Evolutionary conservation across 2,797 vertebrate genomes (phyloP).

Genomic region (Tympanoctomys barrerae): DNA sequence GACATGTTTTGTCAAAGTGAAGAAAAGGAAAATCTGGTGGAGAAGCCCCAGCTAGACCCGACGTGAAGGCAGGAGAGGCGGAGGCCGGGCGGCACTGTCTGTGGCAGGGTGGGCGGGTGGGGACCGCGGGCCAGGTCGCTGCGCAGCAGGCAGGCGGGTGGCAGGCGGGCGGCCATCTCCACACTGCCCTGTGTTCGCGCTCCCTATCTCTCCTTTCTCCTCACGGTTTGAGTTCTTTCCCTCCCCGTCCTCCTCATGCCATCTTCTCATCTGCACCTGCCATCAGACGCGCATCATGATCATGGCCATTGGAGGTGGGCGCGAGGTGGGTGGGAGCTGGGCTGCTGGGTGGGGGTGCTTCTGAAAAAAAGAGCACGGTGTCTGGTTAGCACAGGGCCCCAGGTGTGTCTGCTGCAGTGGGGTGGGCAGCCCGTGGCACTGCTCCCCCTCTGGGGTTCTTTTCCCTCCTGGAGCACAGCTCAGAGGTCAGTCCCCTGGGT

Average conservation of each 20-base stretch:
- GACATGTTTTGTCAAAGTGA: constrained; percentile 76
- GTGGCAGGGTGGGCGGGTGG: not conserved
- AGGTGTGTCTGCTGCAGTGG: not conserved
- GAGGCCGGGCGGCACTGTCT: constrained; percentile 44
- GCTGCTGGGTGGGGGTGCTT: constrained; percentile 1
- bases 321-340: constrained; percentile 26
- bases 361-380: constrained; percentile 29
- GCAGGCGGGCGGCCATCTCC: constrained; percentile 55
- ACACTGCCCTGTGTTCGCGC: constrained; percentile 53
- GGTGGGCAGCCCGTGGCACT: not conserved
- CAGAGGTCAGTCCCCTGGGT: not conserved
- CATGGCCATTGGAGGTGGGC: constrained; percentile 72
- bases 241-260: constrained; percentile 76
- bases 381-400: constrained; percentile 54
- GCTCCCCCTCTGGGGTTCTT: not conserved
- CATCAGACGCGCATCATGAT: constrained; percentile 75
- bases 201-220: constrained; percentile 73
- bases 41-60: constrained; percentile 76
- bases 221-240: constrained; percentile 78
- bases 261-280: constrained; percentile 78
- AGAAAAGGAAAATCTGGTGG: constrained; percentile 65
- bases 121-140: constrained; percentile 30
- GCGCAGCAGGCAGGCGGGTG: not conserved
- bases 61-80: constrained; percentile 63
- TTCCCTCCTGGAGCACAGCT: not conserved